Evolutionary conservation across 2,888 invertebrate species (phyloP).

Genomic region (Drosophila maculinotata): DNA sequence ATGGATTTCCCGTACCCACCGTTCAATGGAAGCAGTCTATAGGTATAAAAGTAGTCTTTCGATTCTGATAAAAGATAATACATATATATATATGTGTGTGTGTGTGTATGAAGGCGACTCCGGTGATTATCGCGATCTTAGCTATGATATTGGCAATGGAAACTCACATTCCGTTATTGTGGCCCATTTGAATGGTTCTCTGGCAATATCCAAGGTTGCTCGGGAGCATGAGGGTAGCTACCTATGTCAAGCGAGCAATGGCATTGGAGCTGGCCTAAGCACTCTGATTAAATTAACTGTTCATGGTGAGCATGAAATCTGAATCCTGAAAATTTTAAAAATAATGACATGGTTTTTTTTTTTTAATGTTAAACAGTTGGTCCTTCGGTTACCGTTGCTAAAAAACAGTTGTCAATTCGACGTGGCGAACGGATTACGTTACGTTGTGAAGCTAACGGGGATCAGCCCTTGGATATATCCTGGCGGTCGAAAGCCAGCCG

Average conservation of each 20-base stretch:
- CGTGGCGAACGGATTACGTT: slow-evolving; percentile 86
- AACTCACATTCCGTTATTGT: slow-evolving; percentile 82
- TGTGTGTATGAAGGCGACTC: slow-evolving; percentile 75
- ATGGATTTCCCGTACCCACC: slow-evolving; percentile 90
- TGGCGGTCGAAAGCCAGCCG: slow-evolving; percentile 86
- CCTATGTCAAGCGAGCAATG: slow-evolving; percentile 88
- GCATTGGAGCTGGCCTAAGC: slow-evolving; percentile 88
- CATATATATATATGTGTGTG: neutral
- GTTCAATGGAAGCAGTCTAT: slow-evolving; percentile 87
- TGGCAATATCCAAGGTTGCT: slow-evolving; percentile 86
- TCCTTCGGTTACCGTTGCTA: slow-evolving; percentile 86
- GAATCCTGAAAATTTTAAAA: neutral
- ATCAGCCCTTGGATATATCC: slow-evolving; percentile 86
- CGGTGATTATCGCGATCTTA: slow-evolving; percentile 86
- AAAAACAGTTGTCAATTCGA: slow-evolving; percentile 86
- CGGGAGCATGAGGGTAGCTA: slow-evolving; percentile 87
- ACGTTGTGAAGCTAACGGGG: slow-evolving; percentile 86
- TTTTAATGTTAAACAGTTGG: no score
- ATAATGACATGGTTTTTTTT: neutral
- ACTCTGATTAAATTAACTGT: slow-evolving; percentile 88
- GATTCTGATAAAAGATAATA: neutral
- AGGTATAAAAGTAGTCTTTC: slow-evolving; percentile 83
- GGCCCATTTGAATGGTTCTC: slow-evolving; percentile 85
- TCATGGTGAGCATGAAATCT: slow-evolving; percentile 85
- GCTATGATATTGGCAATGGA: slow-evolving; percentile 82